Percentiles rank a stretch among this genome's conserved stretches.
These are phyloP conservation scores for Clunio marinus DNA, from an alignment of 2,888 invertebrate species.

Conservation along the genomic window DNA sequence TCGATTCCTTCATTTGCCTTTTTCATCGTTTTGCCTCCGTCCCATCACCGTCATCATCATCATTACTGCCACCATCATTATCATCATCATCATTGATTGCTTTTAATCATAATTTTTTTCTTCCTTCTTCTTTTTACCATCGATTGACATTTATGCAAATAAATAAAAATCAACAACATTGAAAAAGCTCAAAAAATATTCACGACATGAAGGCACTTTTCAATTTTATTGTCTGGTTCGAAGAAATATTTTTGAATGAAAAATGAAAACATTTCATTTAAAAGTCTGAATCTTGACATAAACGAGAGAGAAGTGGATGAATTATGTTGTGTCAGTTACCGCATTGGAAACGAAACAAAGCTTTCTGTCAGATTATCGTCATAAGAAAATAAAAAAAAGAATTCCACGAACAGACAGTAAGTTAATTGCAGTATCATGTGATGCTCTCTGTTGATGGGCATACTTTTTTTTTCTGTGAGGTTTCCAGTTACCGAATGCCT, in stretches of 20 bases:
- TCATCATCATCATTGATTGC: too few species aligned
- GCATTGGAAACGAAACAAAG: too few species aligned
- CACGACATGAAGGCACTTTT: too few species aligned
- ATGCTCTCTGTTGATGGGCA: neutral
- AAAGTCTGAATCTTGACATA: too few species aligned
- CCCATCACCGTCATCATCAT: neutral
- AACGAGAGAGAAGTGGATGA: neutral
- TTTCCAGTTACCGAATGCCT: neutral
- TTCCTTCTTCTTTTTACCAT: neutral
- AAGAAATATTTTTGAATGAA: too few species aligned
- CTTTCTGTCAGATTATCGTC: neutral
- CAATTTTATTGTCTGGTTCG: too few species aligned
- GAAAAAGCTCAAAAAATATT: too few species aligned
- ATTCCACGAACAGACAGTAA: neutral
- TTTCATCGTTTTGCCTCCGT: neutral
- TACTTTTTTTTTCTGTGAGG: too few species aligned
- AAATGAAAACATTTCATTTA: slow-evolving; percentile 6
- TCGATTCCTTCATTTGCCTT: slow-evolving; percentile 14
- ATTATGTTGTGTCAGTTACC: neutral
- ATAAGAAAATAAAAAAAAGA: neutral
- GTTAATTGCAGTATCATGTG: neutral
- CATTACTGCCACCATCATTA: too few species aligned
- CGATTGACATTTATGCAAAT: too few species aligned
- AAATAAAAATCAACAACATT: too few species aligned
- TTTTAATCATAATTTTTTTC: slow-evolving; percentile 12